phyloP scores from a whole-genome alignment of 2,888 invertebrate species.

The Amitus sp. region DNA sequence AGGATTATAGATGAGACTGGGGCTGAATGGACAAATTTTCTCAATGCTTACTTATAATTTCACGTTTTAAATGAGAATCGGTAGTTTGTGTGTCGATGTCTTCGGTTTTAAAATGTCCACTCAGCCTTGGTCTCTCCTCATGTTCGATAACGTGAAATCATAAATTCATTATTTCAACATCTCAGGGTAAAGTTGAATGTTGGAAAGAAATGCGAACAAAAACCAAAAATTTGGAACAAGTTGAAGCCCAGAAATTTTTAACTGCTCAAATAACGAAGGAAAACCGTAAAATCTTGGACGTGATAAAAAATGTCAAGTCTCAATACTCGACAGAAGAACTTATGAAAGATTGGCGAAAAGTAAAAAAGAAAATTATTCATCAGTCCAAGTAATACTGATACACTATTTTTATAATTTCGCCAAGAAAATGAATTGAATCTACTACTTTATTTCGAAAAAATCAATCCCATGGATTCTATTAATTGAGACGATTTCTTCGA shows the following conservation, averaged over 20 bases:
- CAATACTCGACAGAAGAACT: constrained; percentile 41
- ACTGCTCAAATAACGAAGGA: constrained; percentile 24
- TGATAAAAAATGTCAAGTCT: constrained; percentile 38
- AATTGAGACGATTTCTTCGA: constrained; percentile 11
- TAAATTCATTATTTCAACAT: too few species aligned
- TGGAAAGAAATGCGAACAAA: constrained; percentile 43
- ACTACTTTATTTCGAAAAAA: neutral
- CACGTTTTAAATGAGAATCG: too few species aligned
- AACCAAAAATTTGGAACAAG: constrained; percentile 10
- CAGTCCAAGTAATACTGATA: constrained; percentile 32
- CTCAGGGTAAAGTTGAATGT: constrained; percentile 53
- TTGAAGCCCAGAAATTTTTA: constrained; percentile 12
- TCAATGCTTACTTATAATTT: too few species aligned
- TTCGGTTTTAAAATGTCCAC: too few species aligned
- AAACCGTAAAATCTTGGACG: constrained; percentile 46
- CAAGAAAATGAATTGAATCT: neutral
- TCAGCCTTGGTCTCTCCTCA: too few species aligned
- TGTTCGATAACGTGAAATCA: too few species aligned
- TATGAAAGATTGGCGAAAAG: constrained; percentile 43
- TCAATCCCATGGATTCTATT: too few species aligned
- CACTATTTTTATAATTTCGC: constrained; percentile 1
- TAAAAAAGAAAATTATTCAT: constrained; percentile 31
- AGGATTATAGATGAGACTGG: too few species aligned
- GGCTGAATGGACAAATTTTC: too few species aligned
- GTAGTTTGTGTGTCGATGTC: too few species aligned